phyloP scores from a whole-genome alignment of 1,140 invertebrate genomes.

The Hylaeus anthracinus region DNA sequence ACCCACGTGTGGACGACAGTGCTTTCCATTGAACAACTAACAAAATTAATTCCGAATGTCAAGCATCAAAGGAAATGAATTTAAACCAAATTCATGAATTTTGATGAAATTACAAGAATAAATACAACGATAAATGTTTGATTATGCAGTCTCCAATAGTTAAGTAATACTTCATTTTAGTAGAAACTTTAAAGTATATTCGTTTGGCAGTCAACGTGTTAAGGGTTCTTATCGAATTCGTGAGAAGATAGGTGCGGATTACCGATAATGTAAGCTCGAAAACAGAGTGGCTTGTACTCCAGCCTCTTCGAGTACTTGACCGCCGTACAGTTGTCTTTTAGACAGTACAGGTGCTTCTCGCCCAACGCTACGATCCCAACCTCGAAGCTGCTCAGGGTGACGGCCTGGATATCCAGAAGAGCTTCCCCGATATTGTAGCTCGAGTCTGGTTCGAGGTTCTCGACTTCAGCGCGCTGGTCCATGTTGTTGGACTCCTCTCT shows the following conservation, averaged over 20 bases:
- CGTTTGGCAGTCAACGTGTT: too few relatives aligned
- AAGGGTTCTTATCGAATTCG: too few relatives aligned
- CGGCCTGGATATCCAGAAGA: conserved; percentile 84
- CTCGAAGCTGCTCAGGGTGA: conserved; percentile 81
- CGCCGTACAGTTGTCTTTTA: conserved; percentile 86
- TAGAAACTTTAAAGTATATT: too few relatives aligned
- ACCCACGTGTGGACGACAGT: too few relatives aligned
- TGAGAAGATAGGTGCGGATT: conserved; percentile 47
- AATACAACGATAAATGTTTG: too few relatives aligned
- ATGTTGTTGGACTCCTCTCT: conserved; percentile 65
- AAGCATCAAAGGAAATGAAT: too few relatives aligned
- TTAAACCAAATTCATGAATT: too few relatives aligned
- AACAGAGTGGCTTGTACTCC: conserved; percentile 89
- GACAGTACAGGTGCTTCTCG: conserved; percentile 88
- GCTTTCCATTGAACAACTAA: too few relatives aligned
- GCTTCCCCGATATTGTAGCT: conserved; percentile 89
- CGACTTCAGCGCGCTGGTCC: conserved; percentile 44
- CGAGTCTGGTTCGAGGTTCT: conserved; percentile 87
- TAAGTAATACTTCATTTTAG: too few relatives aligned
- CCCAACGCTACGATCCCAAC: conserved; percentile 86
- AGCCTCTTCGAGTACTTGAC: conserved; percentile 90
- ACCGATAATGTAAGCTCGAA: conserved; percentile 87
- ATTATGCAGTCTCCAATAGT: too few relatives aligned
- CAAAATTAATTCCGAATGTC: too few relatives aligned
- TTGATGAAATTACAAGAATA: too few relatives aligned